Evolutionary conservation across 1,140 invertebrate genomes (phyloP), one percentile per base, ranked within the genome.

Genomic region (Nylanderia fulva): DNA sequence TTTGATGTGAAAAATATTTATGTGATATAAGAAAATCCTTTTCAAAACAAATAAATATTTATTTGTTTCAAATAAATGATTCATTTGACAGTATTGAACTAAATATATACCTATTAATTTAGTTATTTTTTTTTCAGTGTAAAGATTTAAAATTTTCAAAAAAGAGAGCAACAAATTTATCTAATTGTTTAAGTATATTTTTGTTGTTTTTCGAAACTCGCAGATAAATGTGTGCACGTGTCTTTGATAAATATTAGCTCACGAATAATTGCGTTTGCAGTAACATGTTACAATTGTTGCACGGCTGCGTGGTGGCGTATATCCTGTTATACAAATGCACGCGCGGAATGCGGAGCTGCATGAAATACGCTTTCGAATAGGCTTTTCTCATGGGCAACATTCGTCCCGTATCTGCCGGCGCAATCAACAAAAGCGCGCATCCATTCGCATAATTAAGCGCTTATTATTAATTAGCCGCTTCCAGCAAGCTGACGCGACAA

Each of bases 381-480:
- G 33, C 80, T 69, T 69, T 58, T 27, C 72, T 75, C 71, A 60
- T 48, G 63, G 74, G 11, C 27, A 29, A 2, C 21, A 52, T 42
- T 21, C 29, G 33, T 58, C 42, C 42, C 8, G 75, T 84, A 77
- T 89, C 66, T 29, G 66, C 64, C 36, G 74, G 15, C 58, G 72
- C 83, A 90, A 90, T 90, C 77, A 77, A 76, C 88, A 79, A 86
- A 86, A 90, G 89, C 86, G 86, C 63, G 58, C 82, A 68, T 79
- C 86, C 89, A 90, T 90, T 90, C 88, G 89, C 86, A 90, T 90
- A 90, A 90, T 90, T 90, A 90, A 89, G 52, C 86, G 88, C 86
- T 90, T 90, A 90, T 90, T 90, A 87, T 90, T 90, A 90, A 90
- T 90, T 90, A 90, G 89, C 66, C 83, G 72, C 69, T 68, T 64